A percentile compares a stretch with the other conserved stretches of the same genome.
Conservation (phyloP, 2,888 invertebrate species). For the Hirtodrosophila trivittata region DNA sequence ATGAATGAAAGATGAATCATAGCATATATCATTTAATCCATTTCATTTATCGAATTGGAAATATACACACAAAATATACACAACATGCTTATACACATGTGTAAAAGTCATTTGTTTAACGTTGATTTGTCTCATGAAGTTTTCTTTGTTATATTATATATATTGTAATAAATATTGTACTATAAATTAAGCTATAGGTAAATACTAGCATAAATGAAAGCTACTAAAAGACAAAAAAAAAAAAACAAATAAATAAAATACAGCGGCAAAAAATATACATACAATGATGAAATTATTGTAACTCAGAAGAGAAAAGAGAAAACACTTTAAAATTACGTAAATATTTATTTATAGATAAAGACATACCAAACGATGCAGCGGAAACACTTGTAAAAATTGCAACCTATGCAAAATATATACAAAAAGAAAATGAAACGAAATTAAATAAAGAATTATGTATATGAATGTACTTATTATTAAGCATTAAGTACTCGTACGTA, state of each 20-base stretch:
- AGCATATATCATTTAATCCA: constrained; percentile 25
- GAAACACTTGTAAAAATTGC: constrained; percentile 56
- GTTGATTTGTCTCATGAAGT: constrained; percentile 50
- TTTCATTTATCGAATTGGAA: constrained; percentile 32
- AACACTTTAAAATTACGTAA: constrained; percentile 32
- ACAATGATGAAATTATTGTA: constrained; percentile 45
- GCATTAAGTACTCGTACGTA: constrained; percentile 37
- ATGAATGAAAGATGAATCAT: constrained; percentile 28
- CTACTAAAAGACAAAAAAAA: constrained; percentile 15
- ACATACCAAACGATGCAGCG: constrained; percentile 62
- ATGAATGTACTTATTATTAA: constrained; percentile 47
- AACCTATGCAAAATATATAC: constrained; percentile 58
- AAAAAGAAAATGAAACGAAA: constrained; percentile 23
- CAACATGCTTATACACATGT: constrained; percentile 61
- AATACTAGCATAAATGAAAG: constrained; percentile 44
- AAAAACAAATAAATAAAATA: constrained; percentile 13
- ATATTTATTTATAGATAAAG: constrained; percentile 74
- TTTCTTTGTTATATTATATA: constrained; percentile 40
- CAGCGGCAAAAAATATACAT: constrained; percentile 25
- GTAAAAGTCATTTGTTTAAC: constrained; percentile 45
- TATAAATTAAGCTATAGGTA: constrained; percentile 45
- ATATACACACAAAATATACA: constrained; percentile 23
- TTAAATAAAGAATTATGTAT: constrained; percentile 36
- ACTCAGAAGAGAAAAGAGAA: constrained; percentile 17
- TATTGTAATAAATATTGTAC: constrained; percentile 57